Conservation (phyloP, 1,140 invertebrate genomes). For the Leptonema lineaticorne region DNA sequence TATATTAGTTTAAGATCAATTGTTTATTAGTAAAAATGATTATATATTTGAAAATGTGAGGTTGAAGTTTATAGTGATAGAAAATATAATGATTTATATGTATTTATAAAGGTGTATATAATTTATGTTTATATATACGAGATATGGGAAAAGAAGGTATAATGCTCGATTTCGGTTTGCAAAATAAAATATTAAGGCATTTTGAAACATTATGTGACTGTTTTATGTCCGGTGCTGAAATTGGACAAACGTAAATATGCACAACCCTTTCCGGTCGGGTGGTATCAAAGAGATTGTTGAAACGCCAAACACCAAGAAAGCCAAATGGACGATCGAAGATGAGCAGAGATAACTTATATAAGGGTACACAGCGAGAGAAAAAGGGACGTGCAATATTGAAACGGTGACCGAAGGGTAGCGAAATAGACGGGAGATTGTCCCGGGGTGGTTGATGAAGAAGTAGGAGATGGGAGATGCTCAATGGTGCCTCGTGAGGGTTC, state of each 20-base stretch:
- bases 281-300: slow-evolving; percentile 13
- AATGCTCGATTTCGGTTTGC: no score
- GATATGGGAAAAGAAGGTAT: no score
- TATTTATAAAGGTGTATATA: no score
- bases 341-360: background rate
- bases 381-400: background rate
- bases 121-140: no score
- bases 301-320: slow-evolving; percentile 4
- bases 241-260: slow-evolving; percentile 5
- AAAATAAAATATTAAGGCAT: no score
- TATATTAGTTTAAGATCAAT: no score
- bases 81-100: no score
- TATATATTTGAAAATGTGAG: no score
- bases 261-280: slow-evolving; percentile 11
- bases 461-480: background rate
- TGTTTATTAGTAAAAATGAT: no score
- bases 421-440: background rate
- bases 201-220: no score
- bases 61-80: no score
- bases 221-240: background rate
- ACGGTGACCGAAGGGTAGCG: background rate
- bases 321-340: slow-evolving; percentile 19
- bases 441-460: background rate
- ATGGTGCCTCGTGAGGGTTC: no score
- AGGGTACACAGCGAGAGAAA: background rate